These are phyloP conservation scores for Nannoperca australis DNA, from an alignment of 2,797 vertebrate genomes.

Conservation along the genomic window DNA sequence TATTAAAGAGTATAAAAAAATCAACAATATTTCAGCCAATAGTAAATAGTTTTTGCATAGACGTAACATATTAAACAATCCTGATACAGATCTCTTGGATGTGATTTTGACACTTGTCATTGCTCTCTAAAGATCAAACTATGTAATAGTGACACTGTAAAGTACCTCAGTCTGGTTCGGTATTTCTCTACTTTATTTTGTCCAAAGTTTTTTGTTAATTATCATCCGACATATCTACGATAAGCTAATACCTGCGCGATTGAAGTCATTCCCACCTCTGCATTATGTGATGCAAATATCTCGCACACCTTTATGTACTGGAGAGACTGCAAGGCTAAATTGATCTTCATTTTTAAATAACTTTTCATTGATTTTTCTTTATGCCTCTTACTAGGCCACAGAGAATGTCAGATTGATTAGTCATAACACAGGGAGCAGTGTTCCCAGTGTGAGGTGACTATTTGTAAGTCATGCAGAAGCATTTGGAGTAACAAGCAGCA, in stretches of 20 bases:
- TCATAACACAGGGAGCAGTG: neutral
- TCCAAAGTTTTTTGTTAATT: neutral
- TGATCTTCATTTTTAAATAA: neutral
- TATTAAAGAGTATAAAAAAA: neutral
- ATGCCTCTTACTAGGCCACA: too few species aligned
- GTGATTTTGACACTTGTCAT: neutral
- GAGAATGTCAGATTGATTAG: neutral
- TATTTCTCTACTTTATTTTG: neutral
- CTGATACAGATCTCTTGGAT: neutral
- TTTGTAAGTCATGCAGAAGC: conserved; percentile 10
- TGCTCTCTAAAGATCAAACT: neutral
- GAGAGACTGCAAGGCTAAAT: neutral
- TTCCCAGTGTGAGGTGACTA: neutral
- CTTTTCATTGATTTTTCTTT: neutral
- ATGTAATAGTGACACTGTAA: neutral
- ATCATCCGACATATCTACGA: neutral
- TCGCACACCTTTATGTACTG: too few species aligned
- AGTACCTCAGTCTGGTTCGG: neutral
- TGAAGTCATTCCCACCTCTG: neutral
- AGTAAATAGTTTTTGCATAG: neutral
- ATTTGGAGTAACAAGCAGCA: conserved; percentile 13
- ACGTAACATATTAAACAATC: neutral
- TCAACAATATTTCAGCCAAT: neutral
- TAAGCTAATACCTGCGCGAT: neutral
- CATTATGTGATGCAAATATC: neutral